These are phyloP conservation scores for Bos taurus DNA, from an alignment of 2,113 vertebrate genomes.

Conservation along the genomic window DNA sequence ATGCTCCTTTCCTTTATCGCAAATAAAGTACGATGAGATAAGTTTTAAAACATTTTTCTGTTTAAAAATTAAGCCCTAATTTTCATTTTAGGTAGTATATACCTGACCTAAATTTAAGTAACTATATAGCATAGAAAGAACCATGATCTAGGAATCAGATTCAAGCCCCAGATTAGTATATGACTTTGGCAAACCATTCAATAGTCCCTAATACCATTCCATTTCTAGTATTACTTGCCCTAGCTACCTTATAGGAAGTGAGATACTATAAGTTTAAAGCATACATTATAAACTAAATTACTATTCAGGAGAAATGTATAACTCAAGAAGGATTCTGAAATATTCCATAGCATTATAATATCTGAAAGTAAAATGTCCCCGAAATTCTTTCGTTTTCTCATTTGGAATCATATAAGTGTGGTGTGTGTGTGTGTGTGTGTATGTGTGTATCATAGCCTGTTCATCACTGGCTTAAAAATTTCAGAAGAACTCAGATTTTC, in stretches of 20 bases:
- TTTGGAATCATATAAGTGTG: background rate
- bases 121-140: background rate
- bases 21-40: background rate
- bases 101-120: background rate
- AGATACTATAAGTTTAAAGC: background rate
- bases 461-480: background rate
- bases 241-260: background rate
- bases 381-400: background rate
- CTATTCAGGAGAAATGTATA: background rate
- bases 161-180: background rate
- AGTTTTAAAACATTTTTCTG: background rate
- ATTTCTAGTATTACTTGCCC: background rate
- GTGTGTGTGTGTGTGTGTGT: background rate
- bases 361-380: background rate
- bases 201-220: background rate
- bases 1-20: background rate
- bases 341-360: background rate
- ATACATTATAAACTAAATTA: background rate
- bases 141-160: background rate
- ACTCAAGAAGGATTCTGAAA: background rate
- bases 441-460: background rate
- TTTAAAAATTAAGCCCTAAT: background rate
- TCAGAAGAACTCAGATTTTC: conserved; percentile 19
- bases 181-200: background rate
- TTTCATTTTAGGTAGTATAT: background rate